Evolutionary conservation across 2,113 vertebrate species (phyloP).

Genomic region (Apus apus): DNA sequence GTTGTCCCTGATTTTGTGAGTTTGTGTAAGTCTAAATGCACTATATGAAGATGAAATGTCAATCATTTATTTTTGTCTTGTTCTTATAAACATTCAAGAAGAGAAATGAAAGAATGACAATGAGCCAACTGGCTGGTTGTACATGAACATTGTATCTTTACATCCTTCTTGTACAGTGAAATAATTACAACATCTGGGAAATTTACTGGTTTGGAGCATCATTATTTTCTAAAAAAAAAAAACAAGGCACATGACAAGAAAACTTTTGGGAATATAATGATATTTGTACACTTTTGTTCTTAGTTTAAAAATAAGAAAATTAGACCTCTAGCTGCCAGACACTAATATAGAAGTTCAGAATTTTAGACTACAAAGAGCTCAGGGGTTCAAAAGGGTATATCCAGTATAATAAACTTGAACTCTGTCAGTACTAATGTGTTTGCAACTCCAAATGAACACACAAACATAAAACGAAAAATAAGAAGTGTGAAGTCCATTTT

Average conservation of each 20-base stretch:
- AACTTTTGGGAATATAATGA: not conserved
- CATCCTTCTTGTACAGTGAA: not conserved
- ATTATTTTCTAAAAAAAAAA: fast-evolving
- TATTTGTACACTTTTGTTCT: not conserved
- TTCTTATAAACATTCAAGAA: too few relatives aligned
- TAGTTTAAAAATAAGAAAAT: not conserved
- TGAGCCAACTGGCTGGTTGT: not conserved
- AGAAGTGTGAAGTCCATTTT: not conserved
- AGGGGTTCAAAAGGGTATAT: not conserved
- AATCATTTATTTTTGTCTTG: too few relatives aligned
- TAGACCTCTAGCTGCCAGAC: not conserved
- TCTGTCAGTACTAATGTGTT: not conserved
- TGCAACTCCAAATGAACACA: not conserved
- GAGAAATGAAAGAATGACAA: not conserved
- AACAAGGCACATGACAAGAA: not conserved
- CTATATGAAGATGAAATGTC: too few relatives aligned
- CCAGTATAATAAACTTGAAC: not conserved
- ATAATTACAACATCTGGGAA: not conserved
- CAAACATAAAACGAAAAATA: not conserved
- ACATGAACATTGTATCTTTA: not conserved
- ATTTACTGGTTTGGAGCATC: not conserved
- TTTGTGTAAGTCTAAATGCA: too few relatives aligned
- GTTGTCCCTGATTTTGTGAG: too few relatives aligned
- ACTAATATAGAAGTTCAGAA: not conserved
- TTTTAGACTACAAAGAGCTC: not conserved